A percentile compares a stretch with the other conserved stretches of the same genome.
Evolutionary conservation across 2,888 invertebrate genomes (phyloP).

Genomic region (Calliopum simillimum): DNA sequence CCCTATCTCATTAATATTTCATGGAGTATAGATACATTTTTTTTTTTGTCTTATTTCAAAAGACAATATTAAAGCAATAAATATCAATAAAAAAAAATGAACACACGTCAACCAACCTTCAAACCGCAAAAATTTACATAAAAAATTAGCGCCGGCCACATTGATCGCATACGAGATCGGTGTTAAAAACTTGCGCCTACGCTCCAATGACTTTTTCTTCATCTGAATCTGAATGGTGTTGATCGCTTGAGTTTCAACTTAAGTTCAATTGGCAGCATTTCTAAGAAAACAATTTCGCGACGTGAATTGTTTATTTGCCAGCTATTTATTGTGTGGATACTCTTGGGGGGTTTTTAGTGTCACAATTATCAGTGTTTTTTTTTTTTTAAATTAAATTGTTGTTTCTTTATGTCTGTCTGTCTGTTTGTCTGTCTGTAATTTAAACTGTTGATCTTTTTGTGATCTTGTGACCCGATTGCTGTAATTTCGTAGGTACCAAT

Average conservation of each 20-base stretch:
- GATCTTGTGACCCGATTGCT: conserved; percentile 10
- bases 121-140: conserved; percentile 40
- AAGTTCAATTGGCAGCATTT: conserved; percentile 5
- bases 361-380: too few relatives aligned
- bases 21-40: neutral
- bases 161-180: conserved; percentile 8
- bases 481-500: neutral
- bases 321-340: too few relatives aligned
- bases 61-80: neutral
- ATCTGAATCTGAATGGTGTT: too few relatives aligned
- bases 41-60: neutral
- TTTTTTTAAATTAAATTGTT: too few relatives aligned
- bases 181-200: neutral
- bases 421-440: neutral
- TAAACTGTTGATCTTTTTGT: neutral
- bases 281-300: conserved; percentile 4
- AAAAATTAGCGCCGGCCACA: conserved; percentile 40
- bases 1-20: too few relatives aligned
- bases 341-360: neutral
- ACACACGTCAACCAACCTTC: conserved; percentile 22
- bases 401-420: too few relatives aligned
- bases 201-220: too few relatives aligned
- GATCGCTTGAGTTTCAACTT: conserved; percentile 18
- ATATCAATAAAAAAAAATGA: conserved; percentile 24
- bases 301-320: neutral